These are phyloP conservation scores for Sarcophaga variegata DNA, from an alignment of 2,888 invertebrate genomes.

Conservation along the genomic window DNA sequence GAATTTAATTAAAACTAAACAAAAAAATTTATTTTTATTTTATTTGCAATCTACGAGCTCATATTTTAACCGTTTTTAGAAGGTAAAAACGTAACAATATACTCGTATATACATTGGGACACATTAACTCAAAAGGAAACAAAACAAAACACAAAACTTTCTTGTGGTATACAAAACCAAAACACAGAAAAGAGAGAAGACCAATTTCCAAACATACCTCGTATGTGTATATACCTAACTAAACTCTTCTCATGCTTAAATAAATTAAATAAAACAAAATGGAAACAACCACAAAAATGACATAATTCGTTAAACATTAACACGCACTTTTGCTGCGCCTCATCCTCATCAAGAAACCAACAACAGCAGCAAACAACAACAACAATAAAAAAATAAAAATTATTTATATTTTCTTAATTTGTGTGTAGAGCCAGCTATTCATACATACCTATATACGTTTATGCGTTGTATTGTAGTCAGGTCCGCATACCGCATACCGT, in stretches of 20 bases:
- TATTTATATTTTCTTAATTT: conserved; percentile 36
- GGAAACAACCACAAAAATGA: conserved; percentile 57
- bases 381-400: background rate
- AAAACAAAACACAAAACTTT: conserved; percentile 30
- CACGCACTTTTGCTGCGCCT: conserved; percentile 37
- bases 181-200: no score
- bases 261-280: conserved; percentile 47
- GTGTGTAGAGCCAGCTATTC: background rate
- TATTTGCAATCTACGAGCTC: no score
- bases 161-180: no score
- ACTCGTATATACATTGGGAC: no score
- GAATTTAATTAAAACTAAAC: no score
- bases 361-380: background rate
- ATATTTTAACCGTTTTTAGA: no score
- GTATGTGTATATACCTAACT: no score
- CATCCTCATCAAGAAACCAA: background rate
- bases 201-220: no score
- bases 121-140: background rate
- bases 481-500: background rate
- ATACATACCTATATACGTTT: background rate
- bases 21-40: no score
- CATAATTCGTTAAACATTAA: conserved; percentile 58
- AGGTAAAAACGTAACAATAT: no score
- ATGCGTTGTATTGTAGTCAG: background rate
- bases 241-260: background rate